Evolutionary conservation across 2,113 vertebrate genomes (phyloP), one percentile per base, ranked within the genome.

Genomic region (Orientallactaga bullata): DNA sequence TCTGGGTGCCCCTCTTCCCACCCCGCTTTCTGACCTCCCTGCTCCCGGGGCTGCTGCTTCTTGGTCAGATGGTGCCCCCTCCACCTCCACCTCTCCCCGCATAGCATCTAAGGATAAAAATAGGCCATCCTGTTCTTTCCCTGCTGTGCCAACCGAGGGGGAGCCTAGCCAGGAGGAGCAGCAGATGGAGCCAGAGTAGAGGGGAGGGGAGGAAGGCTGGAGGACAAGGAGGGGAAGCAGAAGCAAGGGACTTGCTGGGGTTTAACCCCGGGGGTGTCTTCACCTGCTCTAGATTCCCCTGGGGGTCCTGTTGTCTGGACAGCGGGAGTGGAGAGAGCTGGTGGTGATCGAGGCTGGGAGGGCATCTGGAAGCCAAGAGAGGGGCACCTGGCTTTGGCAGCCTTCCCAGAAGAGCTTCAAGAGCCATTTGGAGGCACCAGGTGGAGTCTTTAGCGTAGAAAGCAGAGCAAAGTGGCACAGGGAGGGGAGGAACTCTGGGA

Each of bases 111-210:
- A 65, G 92, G 96, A 94, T 96, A 97, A 97, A 97, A 97, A 97
- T 97, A 96, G 84, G 73, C 76, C 28, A 1, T 71, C 90, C 93
- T 95, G 93, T 94, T 96, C 95, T 95, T 92, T 96, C 87, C 96
- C 92, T 90, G 94, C 96, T 93, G 93, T 93, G 96, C 96, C 94
- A 95, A 91, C 96, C 85, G 96, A 94, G 91, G 93, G 91, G 96
- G 89, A 96, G 95, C 89, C 95, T 91, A 83, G 94, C 90, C 95
- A 95, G 95, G 96, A 97, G 95, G 91, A 95, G 85, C 88, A 7
- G 96, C 97, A 97, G 96, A 97, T 96, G 95, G 96, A 95, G 76
- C 12, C 32, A 89, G 95, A 96, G 95, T 89, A 88, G 85, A 90
- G 92, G 63, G 84, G 77, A 60, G 85, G 35, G 51, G 23, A 77